A percentile compares a stretch with the other conserved stretches of the same genome.
Evolutionary conservation across 2,113 vertebrate genomes (phyloP).

Genomic region (Uria lomvia): DNA sequence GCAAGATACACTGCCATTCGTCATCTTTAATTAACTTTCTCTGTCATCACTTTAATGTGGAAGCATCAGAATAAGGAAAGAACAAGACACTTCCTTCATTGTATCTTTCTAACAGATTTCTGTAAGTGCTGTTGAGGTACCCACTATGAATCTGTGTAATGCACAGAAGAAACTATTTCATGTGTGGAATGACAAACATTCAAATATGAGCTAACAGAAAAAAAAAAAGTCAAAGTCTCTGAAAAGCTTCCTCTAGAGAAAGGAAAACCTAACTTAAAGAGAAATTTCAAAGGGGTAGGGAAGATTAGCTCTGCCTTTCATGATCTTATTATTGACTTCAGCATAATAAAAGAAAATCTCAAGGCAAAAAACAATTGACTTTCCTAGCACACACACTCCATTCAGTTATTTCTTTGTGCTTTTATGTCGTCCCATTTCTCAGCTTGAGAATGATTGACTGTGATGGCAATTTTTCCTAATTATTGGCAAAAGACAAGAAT

Average conservation of each 20-base stretch:
- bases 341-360: constrained; percentile 8
- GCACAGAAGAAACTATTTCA: background rate
- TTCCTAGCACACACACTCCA: background rate
- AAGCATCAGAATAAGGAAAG: background rate
- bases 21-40: constrained; percentile 16
- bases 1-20: background rate
- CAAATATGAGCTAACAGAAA: background rate
- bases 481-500: background rate
- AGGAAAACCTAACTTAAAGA: background rate
- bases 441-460: background rate
- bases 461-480: constrained; percentile 4
- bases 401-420: background rate
- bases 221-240: background rate
- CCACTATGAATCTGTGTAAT: background rate
- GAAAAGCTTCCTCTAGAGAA: background rate
- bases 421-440: constrained; percentile 1
- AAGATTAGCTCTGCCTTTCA: constrained; percentile 11
- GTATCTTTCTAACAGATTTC: background rate
- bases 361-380: background rate
- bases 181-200: background rate
- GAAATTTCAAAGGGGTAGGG: background rate
- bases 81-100: background rate
- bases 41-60: background rate
- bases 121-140: background rate
- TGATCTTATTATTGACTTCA: background rate